Conservation (phyloP, 2,888 invertebrate species). For the Lasioglossum lativentre region DNA sequence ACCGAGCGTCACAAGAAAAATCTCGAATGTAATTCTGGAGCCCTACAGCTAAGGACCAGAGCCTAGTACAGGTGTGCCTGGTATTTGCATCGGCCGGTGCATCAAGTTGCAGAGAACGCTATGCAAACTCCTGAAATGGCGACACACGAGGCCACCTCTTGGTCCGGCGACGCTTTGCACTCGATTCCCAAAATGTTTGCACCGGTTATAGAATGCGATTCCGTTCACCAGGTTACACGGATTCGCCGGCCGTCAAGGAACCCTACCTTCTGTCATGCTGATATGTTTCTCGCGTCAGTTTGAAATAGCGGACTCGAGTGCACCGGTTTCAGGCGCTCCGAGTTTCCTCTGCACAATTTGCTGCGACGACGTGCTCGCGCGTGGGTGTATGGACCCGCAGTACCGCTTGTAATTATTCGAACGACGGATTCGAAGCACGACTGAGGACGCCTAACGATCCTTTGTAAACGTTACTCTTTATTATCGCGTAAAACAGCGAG, state of each 20-base stretch:
- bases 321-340: not conserved
- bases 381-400: not conserved
- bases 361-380: not conserved
- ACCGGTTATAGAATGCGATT: not conserved
- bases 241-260: conserved; percentile 1
- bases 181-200: conserved; percentile 8
- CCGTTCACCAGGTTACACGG: not conserved
- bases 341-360: not conserved
- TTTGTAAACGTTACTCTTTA: not conserved
- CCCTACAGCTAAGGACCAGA: not conserved
- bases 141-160: conserved; percentile 13
- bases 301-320: not conserved
- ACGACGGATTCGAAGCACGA: not conserved
- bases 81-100: not conserved
- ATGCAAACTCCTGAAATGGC: conserved; percentile 24
- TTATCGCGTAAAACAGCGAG: not conserved
- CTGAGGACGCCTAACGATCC: not conserved
- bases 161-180: conserved; percentile 14
- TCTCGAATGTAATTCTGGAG: not conserved
- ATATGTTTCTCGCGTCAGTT: conserved; percentile 4
- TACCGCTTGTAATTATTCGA: conserved; percentile 1
- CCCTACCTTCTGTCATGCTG: not conserved
- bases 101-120: conserved; percentile 6
- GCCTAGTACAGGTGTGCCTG: not conserved
- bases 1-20: not conserved